These are phyloP conservation scores for Gnatocerus cornutus DNA, from an alignment of 2,888 invertebrate genomes.

Conservation along the genomic window DNA sequence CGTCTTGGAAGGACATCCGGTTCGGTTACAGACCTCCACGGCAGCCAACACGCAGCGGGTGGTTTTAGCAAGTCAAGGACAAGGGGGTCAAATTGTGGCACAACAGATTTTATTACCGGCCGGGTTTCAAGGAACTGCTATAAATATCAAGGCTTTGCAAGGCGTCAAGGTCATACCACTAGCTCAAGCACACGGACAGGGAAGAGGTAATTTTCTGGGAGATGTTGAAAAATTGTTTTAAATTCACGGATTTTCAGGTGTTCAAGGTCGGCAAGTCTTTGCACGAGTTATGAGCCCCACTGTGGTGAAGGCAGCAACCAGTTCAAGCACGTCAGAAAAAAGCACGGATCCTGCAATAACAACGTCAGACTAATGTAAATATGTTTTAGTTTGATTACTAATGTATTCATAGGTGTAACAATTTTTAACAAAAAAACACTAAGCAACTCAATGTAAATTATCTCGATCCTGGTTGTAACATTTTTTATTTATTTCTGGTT, in stretches of 20 bases:
- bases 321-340: slow-evolving; percentile 28
- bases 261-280: slow-evolving; percentile 70
- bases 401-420: slow-evolving; percentile 28
- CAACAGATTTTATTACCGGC: slow-evolving; percentile 78
- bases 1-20: slow-evolving; percentile 68
- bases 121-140: slow-evolving; percentile 75
- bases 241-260: slow-evolving; percentile 57
- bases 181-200: slow-evolving; percentile 69
- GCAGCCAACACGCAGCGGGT: slow-evolving; percentile 65
- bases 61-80: slow-evolving; percentile 74
- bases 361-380: slow-evolving; percentile 40
- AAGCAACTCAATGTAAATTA: slow-evolving; percentile 21
- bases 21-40: slow-evolving; percentile 66
- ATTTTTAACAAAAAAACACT: background rate
- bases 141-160: slow-evolving; percentile 77
- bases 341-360: slow-evolving; percentile 42
- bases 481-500: slow-evolving; percentile 40
- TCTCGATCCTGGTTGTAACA: slow-evolving; percentile 27
- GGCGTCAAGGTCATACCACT: slow-evolving; percentile 78
- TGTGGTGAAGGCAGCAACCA: slow-evolving; percentile 56
- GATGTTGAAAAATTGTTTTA: slow-evolving; percentile 3
- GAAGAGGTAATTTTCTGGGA: slow-evolving; percentile 61
- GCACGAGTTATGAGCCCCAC: slow-evolving; percentile 71
- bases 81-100: slow-evolving; percentile 70
- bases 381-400: slow-evolving; percentile 28